These are phyloP conservation scores for Argyra leucocephala DNA, from an alignment of 2,888 invertebrate species.

Conservation along the genomic window DNA sequence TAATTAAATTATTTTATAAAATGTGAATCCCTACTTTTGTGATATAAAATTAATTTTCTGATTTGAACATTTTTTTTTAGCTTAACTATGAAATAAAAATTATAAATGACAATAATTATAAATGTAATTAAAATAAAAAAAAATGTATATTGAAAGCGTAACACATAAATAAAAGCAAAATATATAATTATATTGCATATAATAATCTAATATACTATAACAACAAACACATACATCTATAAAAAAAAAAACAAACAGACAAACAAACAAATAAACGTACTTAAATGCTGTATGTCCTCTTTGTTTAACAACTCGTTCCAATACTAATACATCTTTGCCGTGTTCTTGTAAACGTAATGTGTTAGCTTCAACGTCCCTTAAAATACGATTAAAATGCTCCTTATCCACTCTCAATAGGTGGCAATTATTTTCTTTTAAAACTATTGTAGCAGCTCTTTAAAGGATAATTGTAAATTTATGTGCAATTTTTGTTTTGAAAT, in stretches of 20 bases:
- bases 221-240: not conserved
- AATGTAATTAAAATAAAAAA: too few relatives aligned
- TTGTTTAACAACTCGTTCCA: slow-evolving; percentile 60
- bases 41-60: too few relatives aligned
- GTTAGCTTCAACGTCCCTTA: slow-evolving; percentile 78
- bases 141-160: too few relatives aligned
- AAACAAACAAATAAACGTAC: slow-evolving; percentile 42
- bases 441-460: slow-evolving; percentile 67
- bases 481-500: not conserved
- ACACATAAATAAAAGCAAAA: too few relatives aligned
- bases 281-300: slow-evolving; percentile 51
- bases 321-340: slow-evolving; percentile 69
- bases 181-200: too few relatives aligned
- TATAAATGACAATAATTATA: too few relatives aligned
- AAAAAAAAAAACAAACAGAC: not conserved
- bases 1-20: too few relatives aligned
- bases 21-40: too few relatives aligned
- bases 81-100: too few relatives aligned
- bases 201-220: not conserved
- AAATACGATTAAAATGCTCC: slow-evolving; percentile 72
- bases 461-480: not conserved
- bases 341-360: slow-evolving; percentile 76
- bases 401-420: slow-evolving; percentile 76
- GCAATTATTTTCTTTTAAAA: slow-evolving; percentile 70
- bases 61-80: too few relatives aligned